Percentiles rank a stretch among this genome's conserved stretches.
These are phyloP conservation scores for Mionectes macconnelli DNA, from an alignment of 2,113 vertebrate species.

Conservation along the genomic window DNA sequence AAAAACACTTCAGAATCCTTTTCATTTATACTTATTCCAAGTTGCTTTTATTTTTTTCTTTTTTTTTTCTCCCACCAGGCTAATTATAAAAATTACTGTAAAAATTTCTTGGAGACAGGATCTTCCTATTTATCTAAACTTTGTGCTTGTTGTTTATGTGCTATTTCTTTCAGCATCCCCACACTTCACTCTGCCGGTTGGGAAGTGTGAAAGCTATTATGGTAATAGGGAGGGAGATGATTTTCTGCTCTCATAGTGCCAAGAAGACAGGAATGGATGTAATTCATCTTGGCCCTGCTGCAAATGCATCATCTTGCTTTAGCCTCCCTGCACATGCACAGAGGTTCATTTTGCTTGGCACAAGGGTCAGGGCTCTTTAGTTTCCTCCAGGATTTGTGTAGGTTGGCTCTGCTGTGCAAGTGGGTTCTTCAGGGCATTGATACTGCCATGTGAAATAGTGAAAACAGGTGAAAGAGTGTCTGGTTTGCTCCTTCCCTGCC, in stretches of 20 bases:
- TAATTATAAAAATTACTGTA: conserved; percentile 14
- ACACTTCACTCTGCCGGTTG: not conserved
- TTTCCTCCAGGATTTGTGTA: not conserved
- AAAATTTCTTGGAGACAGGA: not conserved
- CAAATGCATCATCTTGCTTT: not conserved
- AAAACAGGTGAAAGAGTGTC: not conserved
- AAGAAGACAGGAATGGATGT: not conserved
- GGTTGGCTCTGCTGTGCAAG: not conserved
- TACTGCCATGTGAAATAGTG: not conserved
- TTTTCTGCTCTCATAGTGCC: conserved; percentile 16
- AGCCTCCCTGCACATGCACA: not conserved
- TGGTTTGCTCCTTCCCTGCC: not conserved
- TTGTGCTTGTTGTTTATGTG: not conserved
- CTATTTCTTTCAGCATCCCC: not conserved
- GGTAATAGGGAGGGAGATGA: not conserved
- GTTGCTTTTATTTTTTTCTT: not conserved
- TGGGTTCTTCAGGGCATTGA: not conserved
- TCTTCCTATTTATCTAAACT: conserved; percentile 2
- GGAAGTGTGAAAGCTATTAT: conserved; percentile 56
- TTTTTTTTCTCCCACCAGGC: not conserved
- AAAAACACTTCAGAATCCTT: not conserved
- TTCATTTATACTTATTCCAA: not conserved
- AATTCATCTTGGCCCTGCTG: conserved; percentile 29
- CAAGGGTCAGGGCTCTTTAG: not conserved
- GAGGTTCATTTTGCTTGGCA: not conserved